A percentile compares a stretch with the other conserved stretches of the same genome.
Conservation (phyloP, 2,888 invertebrate genomes). For the Merodon equestris region DNA sequence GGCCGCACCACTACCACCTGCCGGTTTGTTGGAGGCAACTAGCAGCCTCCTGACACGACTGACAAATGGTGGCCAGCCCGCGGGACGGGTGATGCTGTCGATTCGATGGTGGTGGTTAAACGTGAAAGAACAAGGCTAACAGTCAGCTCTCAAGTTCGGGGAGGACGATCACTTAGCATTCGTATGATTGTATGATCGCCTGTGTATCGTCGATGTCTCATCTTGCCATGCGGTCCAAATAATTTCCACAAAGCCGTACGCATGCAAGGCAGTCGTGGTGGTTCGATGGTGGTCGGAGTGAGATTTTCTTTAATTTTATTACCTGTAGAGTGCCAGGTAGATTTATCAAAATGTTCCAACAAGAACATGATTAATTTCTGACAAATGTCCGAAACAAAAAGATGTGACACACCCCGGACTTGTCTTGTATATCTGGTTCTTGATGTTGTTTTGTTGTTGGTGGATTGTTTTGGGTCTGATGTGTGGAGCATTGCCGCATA, state of each 20-base stretch:
- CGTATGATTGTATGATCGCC: too few species aligned
- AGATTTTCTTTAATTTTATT: constrained; percentile 69
- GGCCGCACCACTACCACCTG: constrained; percentile 56
- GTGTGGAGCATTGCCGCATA: constrained; percentile 30
- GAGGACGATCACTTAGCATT: constrained; percentile 59
- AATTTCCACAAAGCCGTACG: constrained; percentile 21
- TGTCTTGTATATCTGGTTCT: constrained; percentile 48
- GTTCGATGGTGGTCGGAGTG: constrained; percentile 64
- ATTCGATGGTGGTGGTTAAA: constrained; percentile 27
- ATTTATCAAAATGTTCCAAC: constrained; percentile 70
- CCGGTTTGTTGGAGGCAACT: constrained; percentile 57
- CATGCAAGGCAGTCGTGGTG: not conserved
- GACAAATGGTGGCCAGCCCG: constrained; percentile 61
- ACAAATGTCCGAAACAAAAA: constrained; percentile 78
- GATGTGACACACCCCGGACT: constrained; percentile 76
- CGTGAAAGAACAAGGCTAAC: constrained; percentile 37
- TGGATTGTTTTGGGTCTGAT: constrained; percentile 8
- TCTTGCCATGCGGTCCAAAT: constrained; percentile 52
- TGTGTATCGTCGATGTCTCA: constrained; percentile 58
- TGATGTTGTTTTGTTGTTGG: constrained; percentile 19
- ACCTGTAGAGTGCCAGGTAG: constrained; percentile 69
- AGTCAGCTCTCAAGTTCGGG: constrained; percentile 50
- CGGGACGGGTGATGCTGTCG: not conserved
- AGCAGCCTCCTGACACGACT: constrained; percentile 59
- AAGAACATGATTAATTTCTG: constrained; percentile 79